Evolutionary conservation across 2,797 vertebrate genomes (phyloP), one percentile per base, ranked within the genome.

Genomic region (Bufotes viridis): DNA sequence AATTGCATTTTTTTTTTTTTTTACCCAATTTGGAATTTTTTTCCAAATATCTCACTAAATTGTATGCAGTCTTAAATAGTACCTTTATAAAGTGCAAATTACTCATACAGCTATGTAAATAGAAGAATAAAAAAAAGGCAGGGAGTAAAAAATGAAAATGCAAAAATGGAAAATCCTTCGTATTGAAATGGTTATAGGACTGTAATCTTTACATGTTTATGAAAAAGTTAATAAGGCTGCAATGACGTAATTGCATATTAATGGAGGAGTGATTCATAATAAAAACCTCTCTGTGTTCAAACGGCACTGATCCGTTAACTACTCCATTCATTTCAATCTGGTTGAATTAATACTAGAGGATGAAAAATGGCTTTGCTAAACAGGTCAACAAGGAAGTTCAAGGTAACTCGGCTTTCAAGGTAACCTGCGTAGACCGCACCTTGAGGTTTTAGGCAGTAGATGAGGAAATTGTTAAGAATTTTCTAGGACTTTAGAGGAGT

Each of bases 371-470:
- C 74, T 63, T 57, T 70, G 51, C 26, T 51, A 55, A 51, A 53
- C 81, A 88, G 63, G 87, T 75, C 80, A 49, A n/a, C 12, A 15
- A 57, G 60, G 78, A 78, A 84, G 81, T 82, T 88, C 87, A 88
- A 80, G 75, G 87, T 84, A 88, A 61, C 76, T 88, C 74, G 2
- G 22, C 29, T 49, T 70, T 76, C 74, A 70, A 84, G 61, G 81
- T 84, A 88, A 84, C 81, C 76, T 80, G 55, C 20, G 26, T 70
- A 57, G 76, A 72, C 60, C 1, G 14, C 42, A 29, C 53, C 75
- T 72, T 55, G 26, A 65, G 14, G n/a, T 76, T 79, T 34, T 72
- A 18, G 51, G 81, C 61, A 78, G 34, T 15, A 53, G 42, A 82
- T 83, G 61, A 24, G 18, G 61, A 80, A 70, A 13, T 58, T 60